Conservation (phyloP, 2,888 invertebrate genomes). For the Macrophya annulata region DNA sequence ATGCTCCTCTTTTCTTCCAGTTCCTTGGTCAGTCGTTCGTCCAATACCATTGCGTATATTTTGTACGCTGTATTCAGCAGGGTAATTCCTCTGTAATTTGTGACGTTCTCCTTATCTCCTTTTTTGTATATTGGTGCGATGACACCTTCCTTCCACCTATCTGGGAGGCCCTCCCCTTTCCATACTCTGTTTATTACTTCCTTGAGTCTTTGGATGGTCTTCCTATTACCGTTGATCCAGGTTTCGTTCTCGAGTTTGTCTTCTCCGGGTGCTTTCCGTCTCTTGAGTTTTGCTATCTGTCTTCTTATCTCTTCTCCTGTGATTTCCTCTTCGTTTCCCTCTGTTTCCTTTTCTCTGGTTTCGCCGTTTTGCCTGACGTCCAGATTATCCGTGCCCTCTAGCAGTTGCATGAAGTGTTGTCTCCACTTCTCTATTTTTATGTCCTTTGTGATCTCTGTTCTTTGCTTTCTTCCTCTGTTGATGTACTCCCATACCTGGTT, state of each 20-base stretch:
- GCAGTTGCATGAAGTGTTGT: background rate
- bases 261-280: background rate
- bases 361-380: background rate
- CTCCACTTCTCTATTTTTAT: background rate
- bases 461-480: background rate
- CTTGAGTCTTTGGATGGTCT: background rate
- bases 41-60: slow-evolving; percentile 23
- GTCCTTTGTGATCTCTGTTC: background rate
- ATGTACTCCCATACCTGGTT: background rate
- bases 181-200: background rate
- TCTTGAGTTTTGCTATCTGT: background rate
- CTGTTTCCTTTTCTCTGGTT: background rate
- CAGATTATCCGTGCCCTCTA: background rate
- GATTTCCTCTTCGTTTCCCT: background rate
- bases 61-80: slow-evolving; percentile 57
- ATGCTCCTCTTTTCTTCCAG: background rate
- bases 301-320: background rate
- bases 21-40: slow-evolving; percentile 1
- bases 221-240: background rate
- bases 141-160: slow-evolving; percentile 15
- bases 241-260: background rate
- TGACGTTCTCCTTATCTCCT: slow-evolving; percentile 55
- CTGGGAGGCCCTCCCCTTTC: background rate
- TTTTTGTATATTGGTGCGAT: slow-evolving; percentile 56
- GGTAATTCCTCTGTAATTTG: slow-evolving; percentile 59